Evolutionary conservation across 2,888 invertebrate species (phyloP), one percentile per base, ranked within the genome.

Genomic region (Platynereis dumerilii): DNA sequence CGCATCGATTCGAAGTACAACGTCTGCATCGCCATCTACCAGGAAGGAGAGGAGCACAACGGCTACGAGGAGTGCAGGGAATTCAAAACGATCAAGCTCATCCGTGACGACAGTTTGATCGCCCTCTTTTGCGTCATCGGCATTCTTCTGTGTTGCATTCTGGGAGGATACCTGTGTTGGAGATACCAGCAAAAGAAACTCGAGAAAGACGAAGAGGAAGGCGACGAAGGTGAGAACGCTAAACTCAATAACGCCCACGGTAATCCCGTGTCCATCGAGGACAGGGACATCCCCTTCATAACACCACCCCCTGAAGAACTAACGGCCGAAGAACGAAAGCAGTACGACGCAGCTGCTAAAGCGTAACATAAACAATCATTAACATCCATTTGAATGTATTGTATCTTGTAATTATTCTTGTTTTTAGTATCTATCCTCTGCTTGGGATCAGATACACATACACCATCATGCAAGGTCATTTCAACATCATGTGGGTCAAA

Each of bases 261-360:
- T 20, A 52, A 34, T 7, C 34, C 24, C 1, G 22, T 28, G n/a
- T 26, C 52, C 2, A 58, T 64, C 29, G 64, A 64, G 52, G 64
- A 67, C 42, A 42, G 55, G 15, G 67, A 67, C 42, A 67, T 67
- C 22, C 67, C 67, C n/a, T 67, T 57, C 58, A 67, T 67, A 22
- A 67, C 67, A 2, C 67, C 67, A 29, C 63, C 67, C 2, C 39
- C 53, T 12, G 52, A 28, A 39, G 45, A 65, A 39, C 29, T 66
- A 2, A 28, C 24, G 2, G 44, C 59, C 39, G 52, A 44, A 20
- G 59, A 60, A 2, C 34, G 48, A 29, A 3, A 29, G 20, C 27
- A 24, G 17, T 48, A 63, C 34, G 3, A 64, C 15, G 48, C 63
- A 12, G 48, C 22, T 48, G 34, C 34, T 34, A 34, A 34, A 34